A percentile compares a stretch with the other conserved stretches of the same genome.
phyloP scores from a whole-genome alignment of 1,140 invertebrate genomes.

The Aphis craccivora region DNA sequence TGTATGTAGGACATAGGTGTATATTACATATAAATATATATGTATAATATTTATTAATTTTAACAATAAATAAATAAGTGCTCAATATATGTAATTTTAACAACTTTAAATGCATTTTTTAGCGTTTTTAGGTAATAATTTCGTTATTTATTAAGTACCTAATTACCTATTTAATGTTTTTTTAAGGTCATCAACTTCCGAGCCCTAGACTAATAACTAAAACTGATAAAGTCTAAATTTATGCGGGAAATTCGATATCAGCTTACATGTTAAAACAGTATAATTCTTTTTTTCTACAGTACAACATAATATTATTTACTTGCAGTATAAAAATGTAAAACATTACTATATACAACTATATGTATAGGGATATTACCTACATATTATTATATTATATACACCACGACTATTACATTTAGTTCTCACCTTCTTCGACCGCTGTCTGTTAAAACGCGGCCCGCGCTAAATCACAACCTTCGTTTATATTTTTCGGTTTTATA shows the following conservation, averaged over 20 bases:
- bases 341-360: neutral
- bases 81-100: neutral
- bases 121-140: neutral
- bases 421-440: neutral
- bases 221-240: neutral
- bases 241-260: neutral
- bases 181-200: neutral
- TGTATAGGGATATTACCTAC: neutral
- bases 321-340: neutral
- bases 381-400: too few species aligned
- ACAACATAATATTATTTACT: neutral
- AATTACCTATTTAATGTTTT: neutral
- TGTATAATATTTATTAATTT: too few species aligned
- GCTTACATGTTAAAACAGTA: neutral
- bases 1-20: too few species aligned
- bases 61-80: too few species aligned
- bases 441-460: neutral
- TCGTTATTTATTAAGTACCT: neutral
- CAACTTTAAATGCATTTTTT: neutral
- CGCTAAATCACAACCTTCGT: neutral
- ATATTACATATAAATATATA: too few species aligned
- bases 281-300: neutral
- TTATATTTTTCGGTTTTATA: neutral
- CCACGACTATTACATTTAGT: neutral
- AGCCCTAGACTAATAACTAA: neutral